Evolutionary conservation across 1,140 invertebrate genomes (phyloP), one percentile per base, ranked within the genome.

Genomic region (Pseudoatta argentina): DNA sequence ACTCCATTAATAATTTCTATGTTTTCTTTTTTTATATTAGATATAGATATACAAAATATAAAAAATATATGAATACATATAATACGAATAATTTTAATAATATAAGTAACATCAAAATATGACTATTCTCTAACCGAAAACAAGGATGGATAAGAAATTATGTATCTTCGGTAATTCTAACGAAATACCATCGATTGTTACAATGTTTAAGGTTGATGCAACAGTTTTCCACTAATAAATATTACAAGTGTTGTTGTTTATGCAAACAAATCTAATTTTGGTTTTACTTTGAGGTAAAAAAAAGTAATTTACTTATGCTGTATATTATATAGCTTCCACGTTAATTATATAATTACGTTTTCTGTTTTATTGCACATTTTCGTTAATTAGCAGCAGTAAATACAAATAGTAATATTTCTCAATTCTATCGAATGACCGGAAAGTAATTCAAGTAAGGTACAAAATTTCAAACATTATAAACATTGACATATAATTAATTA

Each of bases 401-500:
- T 81, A 44, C 16, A 6, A 57, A 55, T 71, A 44, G 12, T 5
- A 51, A 51, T 72, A 81, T 81, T 72, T 81, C 18, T 39, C 30
- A 16, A 57, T 71, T 57, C 14, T 18, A 39, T 24, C 14, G 18
- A 57, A 16, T n/a, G 21, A 44, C 18, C n/a, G 34, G 53, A 69
- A 69, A 69, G 8, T 24, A 6, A 21, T 39, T 21, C 21, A 10
- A 10, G 18, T 2, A 16, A 2, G 51, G 10, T 44, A 21, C 34
- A 27, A 81, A 57, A 44, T 81, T 72, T 24, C 21, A 59, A 81
- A 71, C 53, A 18, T 27, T 12, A 81, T 81, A 44, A 72, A 81
- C 51, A 44, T 44, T 72, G 51, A 81, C 10, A 48, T 30, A 10
- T 81, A 81, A 81, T 81, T 72, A 81, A 72, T 81, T 57, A 57